These are phyloP conservation scores for Brachynemurus nebulosus DNA, from an alignment of 2,888 invertebrate species.

Conservation along the genomic window DNA sequence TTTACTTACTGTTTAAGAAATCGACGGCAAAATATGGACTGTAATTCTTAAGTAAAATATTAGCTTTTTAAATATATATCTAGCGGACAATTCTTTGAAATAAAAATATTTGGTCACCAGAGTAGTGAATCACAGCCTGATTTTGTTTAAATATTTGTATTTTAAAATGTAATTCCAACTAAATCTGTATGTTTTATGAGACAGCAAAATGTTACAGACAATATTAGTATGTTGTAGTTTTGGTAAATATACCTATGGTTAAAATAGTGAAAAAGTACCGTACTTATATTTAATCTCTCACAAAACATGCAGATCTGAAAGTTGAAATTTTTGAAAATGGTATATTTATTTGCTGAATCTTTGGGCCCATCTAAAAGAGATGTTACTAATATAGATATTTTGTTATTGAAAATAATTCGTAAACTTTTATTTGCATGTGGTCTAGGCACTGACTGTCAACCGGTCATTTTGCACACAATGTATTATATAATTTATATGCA, in stretches of 20 bases:
- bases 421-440: neutral
- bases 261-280: too few species aligned
- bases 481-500: too few species aligned
- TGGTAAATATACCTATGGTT: too few species aligned
- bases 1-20: neutral
- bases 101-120: slow-evolving; percentile 30
- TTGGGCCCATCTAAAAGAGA: slow-evolving; percentile 6
- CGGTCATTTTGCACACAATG: neutral
- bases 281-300: too few species aligned
- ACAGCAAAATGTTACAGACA: too few species aligned
- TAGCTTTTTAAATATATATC: neutral
- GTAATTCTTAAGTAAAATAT: slow-evolving; percentile 6
- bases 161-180: too few species aligned
- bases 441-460: neutral
- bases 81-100: slow-evolving; percentile 25
- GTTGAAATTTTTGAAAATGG: neutral
- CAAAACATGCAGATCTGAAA: too few species aligned
- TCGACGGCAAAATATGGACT: slow-evolving; percentile 10
- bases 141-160: slow-evolving; percentile 28
- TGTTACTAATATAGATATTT: neutral
- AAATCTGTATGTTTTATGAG: too few species aligned
- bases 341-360: neutral
- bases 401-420: neutral
- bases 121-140: slow-evolving; percentile 38
- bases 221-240: too few species aligned